Percentiles rank a stretch among this genome's conserved stretches.
These are phyloP conservation scores for Bombus haemorrhoidalis DNA, from an alignment of 1,140 invertebrate species.

Conservation along the genomic window DNA sequence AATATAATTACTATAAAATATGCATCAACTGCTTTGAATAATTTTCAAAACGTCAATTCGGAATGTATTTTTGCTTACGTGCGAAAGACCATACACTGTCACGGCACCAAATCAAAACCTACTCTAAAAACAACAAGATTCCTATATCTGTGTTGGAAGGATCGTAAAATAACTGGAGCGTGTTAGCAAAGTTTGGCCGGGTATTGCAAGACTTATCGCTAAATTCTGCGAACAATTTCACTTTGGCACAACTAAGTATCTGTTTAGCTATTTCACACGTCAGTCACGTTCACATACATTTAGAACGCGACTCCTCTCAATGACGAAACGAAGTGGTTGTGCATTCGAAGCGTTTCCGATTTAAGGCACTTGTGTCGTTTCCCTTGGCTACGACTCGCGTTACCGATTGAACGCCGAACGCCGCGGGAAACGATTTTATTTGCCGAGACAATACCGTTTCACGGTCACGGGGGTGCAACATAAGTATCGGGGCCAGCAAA, in stretches of 20 bases:
- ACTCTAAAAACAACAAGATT: neutral
- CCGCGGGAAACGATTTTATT: constrained; percentile 22
- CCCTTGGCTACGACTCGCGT: too few species aligned
- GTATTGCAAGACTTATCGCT: neutral
- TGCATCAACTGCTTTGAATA: too few species aligned
- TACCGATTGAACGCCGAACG: neutral
- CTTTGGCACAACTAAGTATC: neutral
- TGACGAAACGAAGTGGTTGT: neutral
- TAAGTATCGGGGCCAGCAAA: neutral
- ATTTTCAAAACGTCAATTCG: too few species aligned
- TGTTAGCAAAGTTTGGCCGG: neutral
- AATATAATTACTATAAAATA: too few species aligned
- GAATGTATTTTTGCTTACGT: too few species aligned
- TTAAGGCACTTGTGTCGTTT: constrained; percentile 1
- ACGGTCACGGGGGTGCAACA: constrained; percentile 10
- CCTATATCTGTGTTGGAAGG: neutral
- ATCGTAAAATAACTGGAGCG: neutral
- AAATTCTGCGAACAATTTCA: neutral
- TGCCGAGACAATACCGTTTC: constrained; percentile 25
- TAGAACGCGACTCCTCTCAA: too few species aligned
- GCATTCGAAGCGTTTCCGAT: neutral
- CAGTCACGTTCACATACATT: neutral
- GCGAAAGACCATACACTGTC: too few species aligned
- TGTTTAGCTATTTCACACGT: neutral
- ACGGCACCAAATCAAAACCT: neutral